Base-by-base conservation (phyloP, 2,797 vertebrate genomes). In the Danio choprae region DNA sequence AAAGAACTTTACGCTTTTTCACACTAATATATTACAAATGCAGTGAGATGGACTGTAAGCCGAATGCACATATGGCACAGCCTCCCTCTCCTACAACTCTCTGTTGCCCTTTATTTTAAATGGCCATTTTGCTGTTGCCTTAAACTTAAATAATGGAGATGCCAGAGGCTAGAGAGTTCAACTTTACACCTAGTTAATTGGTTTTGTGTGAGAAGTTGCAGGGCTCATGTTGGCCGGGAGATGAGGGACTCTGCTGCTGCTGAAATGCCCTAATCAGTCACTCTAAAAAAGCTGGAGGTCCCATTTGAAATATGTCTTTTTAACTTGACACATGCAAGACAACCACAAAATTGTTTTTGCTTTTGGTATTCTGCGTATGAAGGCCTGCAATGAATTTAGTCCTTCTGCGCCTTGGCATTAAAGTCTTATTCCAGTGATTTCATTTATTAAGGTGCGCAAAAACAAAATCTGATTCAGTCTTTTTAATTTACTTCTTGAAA, bases 181-280 rank as follows among this genome's bases (percentile, higher is more conserved):
- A 56, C 76, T 83, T 88, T 87, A 87, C 88, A 90, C 89, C 90
- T 80, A 87, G 84, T 87, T 91, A 91, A 90, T 90, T 90, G 89
- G 65, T 84, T 83, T 69, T 80, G 83, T 50, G 58, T 72, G 75
- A 74, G 81, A 80, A 59, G 87, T 85, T 86, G 86, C 77, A 84
- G 87, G 84, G 68, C 84, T 51, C 44, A 22, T 53, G 70, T 70
- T 65, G 43, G 18, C 44, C 15, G 18, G 84, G 83, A 79, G 77
- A 56, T 76, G 64, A 74, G 63, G 83, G 81, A 65, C 74, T 29
- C 29, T 29, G 29, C 29, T 29, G n/a, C 78, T 85, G 86, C 85
- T 85, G 78, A 78, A 86, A 87, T 87, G 71, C 81, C 82, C 44
- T 56, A 75, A 67, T 79, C 13, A 83, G 80, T 78, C 81, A 85